A percentile compares a stretch with the other conserved stretches of the same genome.
Evolutionary conservation across 2,113 vertebrate species (phyloP).

Genomic region (Xiphophorus hellerii): DNA sequence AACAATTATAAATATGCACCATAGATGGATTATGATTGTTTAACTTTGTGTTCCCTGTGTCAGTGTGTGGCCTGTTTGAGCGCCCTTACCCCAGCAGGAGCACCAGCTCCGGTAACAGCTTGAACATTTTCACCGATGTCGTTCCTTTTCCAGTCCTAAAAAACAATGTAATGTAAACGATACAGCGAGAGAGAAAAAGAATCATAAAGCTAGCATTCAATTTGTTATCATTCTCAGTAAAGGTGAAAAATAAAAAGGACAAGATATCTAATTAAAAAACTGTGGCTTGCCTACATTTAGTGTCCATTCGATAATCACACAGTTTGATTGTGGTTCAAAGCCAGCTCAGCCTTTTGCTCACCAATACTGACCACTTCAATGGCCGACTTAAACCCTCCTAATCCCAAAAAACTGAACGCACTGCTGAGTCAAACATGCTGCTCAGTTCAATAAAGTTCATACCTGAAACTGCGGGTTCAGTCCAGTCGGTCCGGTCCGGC

Average conservation of each 20-base stretch:
- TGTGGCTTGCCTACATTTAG: too few relatives aligned
- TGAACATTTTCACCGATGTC: conserved; percentile 38
- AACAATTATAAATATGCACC: background rate
- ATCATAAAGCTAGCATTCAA: background rate
- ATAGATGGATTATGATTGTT: background rate
- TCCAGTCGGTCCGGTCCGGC: conserved; percentile 19
- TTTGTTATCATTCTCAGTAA: too few relatives aligned
- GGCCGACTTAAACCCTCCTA: conserved; percentile 46
- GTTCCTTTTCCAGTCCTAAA: conserved; percentile 14
- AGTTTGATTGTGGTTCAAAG: conserved; percentile 11
- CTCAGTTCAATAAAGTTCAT: conserved; percentile 20
- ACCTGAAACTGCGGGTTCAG: conserved; percentile 52
- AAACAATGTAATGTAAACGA: background rate
- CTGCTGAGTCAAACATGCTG: conserved; percentile 47
- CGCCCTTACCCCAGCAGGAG: conserved; percentile 68
- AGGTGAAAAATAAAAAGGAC: too few relatives aligned
- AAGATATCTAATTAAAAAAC: too few relatives aligned
- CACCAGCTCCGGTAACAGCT: conserved; percentile 34
- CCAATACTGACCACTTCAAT: conserved; percentile 50
- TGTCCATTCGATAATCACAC: background rate
- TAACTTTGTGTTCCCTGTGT: background rate
- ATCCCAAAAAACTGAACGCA: conserved; percentile 43
- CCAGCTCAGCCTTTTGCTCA: conserved; percentile 39
- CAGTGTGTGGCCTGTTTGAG: background rate
- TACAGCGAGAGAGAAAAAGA: background rate